Conservation (phyloP, 2,113 vertebrate genomes). For the Trichomycterus rosablanca region DNA sequence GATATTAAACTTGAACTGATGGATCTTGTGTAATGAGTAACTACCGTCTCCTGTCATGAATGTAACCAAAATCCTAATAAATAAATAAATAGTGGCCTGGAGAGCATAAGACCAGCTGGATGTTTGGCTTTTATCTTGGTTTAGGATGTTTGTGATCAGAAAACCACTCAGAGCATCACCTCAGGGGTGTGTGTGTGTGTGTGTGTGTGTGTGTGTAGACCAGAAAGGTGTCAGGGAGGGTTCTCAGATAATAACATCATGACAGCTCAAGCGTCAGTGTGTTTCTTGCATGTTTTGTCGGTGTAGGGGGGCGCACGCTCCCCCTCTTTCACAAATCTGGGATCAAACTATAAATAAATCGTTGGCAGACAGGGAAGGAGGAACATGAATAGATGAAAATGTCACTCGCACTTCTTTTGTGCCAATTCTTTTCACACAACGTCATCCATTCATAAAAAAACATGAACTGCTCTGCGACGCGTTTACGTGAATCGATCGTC, state of each 20-base stretch:
- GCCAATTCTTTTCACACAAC: slow-evolving; percentile 24
- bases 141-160: slow-evolving; percentile 4
- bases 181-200: neutral
- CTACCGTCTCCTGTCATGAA: too few relatives aligned
- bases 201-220: neutral
- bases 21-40: too few relatives aligned
- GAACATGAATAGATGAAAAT: slow-evolving; percentile 29
- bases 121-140: slow-evolving; percentile 5
- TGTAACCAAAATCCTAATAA: neutral
- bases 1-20: too few relatives aligned
- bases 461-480: slow-evolving; percentile 1
- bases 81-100: slow-evolving; percentile 1
- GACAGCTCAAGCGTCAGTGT: neutral
- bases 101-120: neutral
- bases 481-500: slow-evolving; percentile 10
- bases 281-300: neutral
- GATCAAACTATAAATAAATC: slow-evolving; percentile 27
- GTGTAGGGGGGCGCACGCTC: slow-evolving; percentile 13
- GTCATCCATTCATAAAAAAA: slow-evolving; percentile 32
- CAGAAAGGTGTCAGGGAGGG: neutral
- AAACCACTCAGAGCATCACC: slow-evolving; percentile 1
- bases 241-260: slow-evolving; percentile 10
- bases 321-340: slow-evolving; percentile 24
- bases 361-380: slow-evolving; percentile 25
- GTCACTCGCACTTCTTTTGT: slow-evolving; percentile 17